A percentile compares a stretch with the other conserved stretches of the same genome.
Conservation (phyloP, 2,113 vertebrate species). For the Zosterops borbonicus region DNA sequence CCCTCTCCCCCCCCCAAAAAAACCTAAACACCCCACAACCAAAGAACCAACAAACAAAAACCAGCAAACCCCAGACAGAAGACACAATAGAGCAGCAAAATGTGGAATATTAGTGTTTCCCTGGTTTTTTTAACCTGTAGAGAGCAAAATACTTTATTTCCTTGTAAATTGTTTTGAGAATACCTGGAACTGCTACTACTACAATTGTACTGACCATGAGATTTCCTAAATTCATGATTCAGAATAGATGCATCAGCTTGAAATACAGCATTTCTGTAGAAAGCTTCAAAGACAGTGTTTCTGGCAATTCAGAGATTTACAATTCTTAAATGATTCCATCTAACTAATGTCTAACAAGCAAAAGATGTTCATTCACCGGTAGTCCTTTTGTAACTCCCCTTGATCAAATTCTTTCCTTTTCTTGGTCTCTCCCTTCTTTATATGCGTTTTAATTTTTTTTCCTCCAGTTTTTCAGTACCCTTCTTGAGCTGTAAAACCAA, state of each 20-base stretch:
- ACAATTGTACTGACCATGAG: neutral
- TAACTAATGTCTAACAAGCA: neutral
- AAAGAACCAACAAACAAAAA: neutral
- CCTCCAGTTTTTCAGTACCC: neutral
- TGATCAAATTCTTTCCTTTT: neutral
- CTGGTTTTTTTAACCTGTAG: neutral
- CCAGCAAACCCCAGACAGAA: neutral
- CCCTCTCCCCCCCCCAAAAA: accelerated
- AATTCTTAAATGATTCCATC: neutral
- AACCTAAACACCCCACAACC: accelerated
- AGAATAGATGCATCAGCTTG: neutral
- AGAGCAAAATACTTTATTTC: neutral
- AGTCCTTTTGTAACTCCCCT: neutral
- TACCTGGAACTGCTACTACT: neutral
- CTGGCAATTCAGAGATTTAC: neutral
- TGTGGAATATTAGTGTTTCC: neutral
- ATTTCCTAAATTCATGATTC: neutral
- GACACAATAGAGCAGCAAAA: neutral
- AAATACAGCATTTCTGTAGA: neutral
- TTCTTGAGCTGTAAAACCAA: neutral
- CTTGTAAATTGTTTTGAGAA: neutral
- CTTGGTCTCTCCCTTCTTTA: neutral
- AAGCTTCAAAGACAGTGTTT: neutral
- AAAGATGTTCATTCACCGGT: neutral
- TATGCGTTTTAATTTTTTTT: neutral